Conservation (phyloP, 2,888 invertebrate genomes). For the Lasioglossum lativentre region DNA sequence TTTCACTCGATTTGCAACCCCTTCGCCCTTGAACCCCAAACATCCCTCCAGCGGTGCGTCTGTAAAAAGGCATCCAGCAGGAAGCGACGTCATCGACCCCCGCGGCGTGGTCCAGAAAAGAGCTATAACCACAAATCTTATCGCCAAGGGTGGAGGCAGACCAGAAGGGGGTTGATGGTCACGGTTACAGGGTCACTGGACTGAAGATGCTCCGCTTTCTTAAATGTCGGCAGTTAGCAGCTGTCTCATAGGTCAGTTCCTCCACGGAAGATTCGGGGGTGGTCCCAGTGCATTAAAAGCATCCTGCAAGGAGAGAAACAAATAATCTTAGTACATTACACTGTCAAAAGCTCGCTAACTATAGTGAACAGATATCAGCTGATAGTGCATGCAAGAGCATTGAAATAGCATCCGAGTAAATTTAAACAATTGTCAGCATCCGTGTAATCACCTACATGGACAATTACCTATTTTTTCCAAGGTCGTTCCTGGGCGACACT, state of each 20-base stretch:
- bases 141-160: constrained; percentile 68
- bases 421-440: background rate
- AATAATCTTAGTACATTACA: background rate
- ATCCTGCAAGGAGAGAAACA: background rate
- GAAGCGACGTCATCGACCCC: constrained; percentile 66
- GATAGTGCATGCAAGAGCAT: background rate
- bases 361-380: background rate
- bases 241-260: constrained; percentile 55
- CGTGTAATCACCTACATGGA: background rate
- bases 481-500: background rate
- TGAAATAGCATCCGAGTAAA: background rate
- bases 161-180: constrained; percentile 70
- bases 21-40: constrained; percentile 29
- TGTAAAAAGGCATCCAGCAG: constrained; percentile 47
- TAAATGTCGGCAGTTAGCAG: constrained; percentile 47
- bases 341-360: background rate
- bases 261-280: constrained; percentile 3
- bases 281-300: background rate
- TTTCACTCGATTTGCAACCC: background rate
- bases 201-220: constrained; percentile 63
- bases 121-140: constrained; percentile 83
- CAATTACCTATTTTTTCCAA: background rate
- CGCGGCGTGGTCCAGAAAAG: constrained; percentile 73
- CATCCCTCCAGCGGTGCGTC: constrained; percentile 6
- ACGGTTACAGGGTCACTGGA: constrained; percentile 68